phyloP scores from a whole-genome alignment of 1,140 invertebrate species.

The Oncopodura yosiiana region DNA sequence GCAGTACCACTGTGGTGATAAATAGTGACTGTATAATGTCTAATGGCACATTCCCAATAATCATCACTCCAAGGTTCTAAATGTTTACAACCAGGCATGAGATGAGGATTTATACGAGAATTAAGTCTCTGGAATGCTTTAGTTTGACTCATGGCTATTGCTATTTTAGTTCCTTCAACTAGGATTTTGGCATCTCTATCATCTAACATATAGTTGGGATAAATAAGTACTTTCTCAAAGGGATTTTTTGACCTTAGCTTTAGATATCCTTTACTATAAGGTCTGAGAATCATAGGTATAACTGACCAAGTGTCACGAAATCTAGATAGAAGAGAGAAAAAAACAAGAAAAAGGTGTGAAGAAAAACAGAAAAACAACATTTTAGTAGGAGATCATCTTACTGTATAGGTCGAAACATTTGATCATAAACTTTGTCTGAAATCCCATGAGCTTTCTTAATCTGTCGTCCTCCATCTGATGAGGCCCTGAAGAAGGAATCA shows the following conservation, averaged over 20 bases:
- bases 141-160: conserved; percentile 45
- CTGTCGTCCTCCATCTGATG: conserved; percentile 74
- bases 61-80: conserved; percentile 50
- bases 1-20: conserved; percentile 39
- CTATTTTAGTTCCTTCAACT: conserved; percentile 40
- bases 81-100: conserved; percentile 49
- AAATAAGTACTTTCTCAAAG: conserved; percentile 33
- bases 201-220: conserved; percentile 36
- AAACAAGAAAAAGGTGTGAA: not conserved
- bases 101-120: conserved; percentile 48
- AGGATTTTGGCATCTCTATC: conserved; percentile 36
- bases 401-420: conserved; percentile 32
- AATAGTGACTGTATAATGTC: conserved; percentile 33
- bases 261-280: conserved; percentile 63
- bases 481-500: conserved; percentile 44
- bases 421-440: conserved; percentile 39
- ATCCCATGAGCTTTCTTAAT: conserved; percentile 67
- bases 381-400: too few relatives aligned
- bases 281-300: conserved; percentile 60
- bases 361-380: not conserved
- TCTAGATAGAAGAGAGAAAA: too few relatives aligned
- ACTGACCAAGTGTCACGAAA: conserved; percentile 53
- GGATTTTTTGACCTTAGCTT: conserved; percentile 37
- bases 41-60: conserved; percentile 39
- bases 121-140: conserved; percentile 38